These are phyloP conservation scores for Heliothis subflexa DNA, from an alignment of 1,140 invertebrate genomes.

Conservation along the genomic window DNA sequence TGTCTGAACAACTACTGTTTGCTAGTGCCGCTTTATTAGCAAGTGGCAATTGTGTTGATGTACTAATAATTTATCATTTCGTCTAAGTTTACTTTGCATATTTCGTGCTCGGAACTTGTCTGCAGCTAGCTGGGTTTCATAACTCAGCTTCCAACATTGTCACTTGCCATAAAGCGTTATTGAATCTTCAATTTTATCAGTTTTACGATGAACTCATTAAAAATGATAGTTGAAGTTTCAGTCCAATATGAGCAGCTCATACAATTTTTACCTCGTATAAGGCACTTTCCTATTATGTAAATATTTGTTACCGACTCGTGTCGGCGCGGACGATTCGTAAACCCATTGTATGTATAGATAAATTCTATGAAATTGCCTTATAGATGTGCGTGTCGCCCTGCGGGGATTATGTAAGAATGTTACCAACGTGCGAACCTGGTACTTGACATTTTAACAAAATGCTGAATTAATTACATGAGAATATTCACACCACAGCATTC, in stretches of 20 bases:
- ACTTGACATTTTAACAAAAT: conserved; percentile 27
- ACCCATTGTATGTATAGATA: conserved; percentile 57
- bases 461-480: neutral
- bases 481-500: neutral
- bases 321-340: conserved; percentile 37
- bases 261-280: conserved; percentile 63
- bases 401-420: conserved; percentile 45
- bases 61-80: neutral
- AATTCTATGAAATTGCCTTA: conserved; percentile 72
- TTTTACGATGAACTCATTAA: neutral
- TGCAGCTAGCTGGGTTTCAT: conserved; percentile 5
- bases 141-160: neutral
- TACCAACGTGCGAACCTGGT: conserved; percentile 48
- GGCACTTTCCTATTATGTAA: conserved; percentile 66
- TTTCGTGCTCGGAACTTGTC: conserved; percentile 1
- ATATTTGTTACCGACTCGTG: conserved; percentile 52
- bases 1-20: conserved; percentile 31
- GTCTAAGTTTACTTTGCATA: conserved; percentile 12
- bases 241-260: conserved; percentile 45
- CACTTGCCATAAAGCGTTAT: conserved; percentile 11
- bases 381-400: conserved; percentile 57
- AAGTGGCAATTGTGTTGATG: conserved; percentile 27
- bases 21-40: conserved; percentile 2
- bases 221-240: conserved; percentile 32
- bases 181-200: conserved; percentile 11